phyloP scores from a whole-genome alignment of 2,888 invertebrate species.

The Yponomeuta malinellus region DNA sequence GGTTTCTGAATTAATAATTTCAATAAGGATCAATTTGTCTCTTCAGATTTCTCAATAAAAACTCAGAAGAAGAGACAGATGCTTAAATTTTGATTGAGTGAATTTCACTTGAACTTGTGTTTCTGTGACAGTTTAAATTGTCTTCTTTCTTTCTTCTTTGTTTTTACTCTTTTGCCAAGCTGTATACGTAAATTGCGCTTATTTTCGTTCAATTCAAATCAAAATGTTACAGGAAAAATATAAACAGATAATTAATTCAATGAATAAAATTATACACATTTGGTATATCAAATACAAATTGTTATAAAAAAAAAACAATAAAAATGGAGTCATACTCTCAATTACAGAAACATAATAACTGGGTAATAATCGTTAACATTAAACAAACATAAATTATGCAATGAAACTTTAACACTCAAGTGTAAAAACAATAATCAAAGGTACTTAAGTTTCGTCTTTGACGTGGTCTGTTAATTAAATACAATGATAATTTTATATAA shows the following conservation, averaged over 20 bases:
- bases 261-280: slow-evolving; percentile 56
- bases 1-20: no score
- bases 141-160: no score
- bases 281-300: slow-evolving; percentile 57
- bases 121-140: no score
- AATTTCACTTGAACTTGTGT: no score
- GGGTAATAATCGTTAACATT: slow-evolving; percentile 36
- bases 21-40: no score
- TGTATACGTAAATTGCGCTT: no score
- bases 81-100: no score
- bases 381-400: slow-evolving; percentile 49
- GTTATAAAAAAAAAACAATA: slow-evolving; percentile 36
- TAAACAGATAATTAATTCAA: slow-evolving; percentile 37
- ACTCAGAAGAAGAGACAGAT: no score
- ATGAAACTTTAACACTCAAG: slow-evolving; percentile 54
- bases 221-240: slow-evolving; percentile 33
- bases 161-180: no score
- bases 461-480: slow-evolving; percentile 40
- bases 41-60: slow-evolving; percentile 43
- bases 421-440: slow-evolving; percentile 46
- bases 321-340: slow-evolving; percentile 65
- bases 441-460: slow-evolving; percentile 32
- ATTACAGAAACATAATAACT: slow-evolving; percentile 42
- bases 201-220: slow-evolving; percentile 40
- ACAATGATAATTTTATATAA: slow-evolving; percentile 25